These are phyloP conservation scores for Drosophila mettleri DNA, from an alignment of 2,888 invertebrate genomes.

Conservation along the genomic window DNA sequence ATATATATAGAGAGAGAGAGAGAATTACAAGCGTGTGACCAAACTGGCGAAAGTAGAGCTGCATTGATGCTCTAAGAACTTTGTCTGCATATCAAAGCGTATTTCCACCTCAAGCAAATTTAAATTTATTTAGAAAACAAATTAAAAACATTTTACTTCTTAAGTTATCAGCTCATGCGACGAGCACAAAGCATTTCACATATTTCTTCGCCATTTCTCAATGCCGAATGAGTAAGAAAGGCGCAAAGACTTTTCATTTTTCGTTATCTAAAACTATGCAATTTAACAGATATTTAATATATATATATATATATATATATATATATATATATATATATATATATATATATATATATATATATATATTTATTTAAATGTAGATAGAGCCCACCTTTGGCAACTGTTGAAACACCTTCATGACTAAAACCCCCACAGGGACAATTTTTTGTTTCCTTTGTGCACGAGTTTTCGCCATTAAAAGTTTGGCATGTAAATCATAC, in stretches of 20 bases:
- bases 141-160: background rate
- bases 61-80: background rate
- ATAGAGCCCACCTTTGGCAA: background rate
- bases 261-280: background rate
- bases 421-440: constrained; percentile 2
- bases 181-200: background rate
- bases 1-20: background rate
- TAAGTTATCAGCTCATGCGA: background rate
- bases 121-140: background rate
- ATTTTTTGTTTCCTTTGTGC: constrained; percentile 25
- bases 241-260: background rate
- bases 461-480: constrained; percentile 56
- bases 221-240: background rate
- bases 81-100: background rate
- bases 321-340: background rate
- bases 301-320: background rate
- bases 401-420: constrained; percentile 20
- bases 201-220: background rate
- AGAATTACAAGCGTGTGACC: too few relatives aligned
- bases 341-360: too few relatives aligned
- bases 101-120: background rate
- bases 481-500: constrained; percentile 59
- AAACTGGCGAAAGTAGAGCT: too few relatives aligned
- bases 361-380: background rate
- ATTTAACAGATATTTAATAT: constrained; percentile 1